Base-by-base conservation (phyloP, 2,113 vertebrate genomes). In the Shinisaurus crocodilurus region DNA sequence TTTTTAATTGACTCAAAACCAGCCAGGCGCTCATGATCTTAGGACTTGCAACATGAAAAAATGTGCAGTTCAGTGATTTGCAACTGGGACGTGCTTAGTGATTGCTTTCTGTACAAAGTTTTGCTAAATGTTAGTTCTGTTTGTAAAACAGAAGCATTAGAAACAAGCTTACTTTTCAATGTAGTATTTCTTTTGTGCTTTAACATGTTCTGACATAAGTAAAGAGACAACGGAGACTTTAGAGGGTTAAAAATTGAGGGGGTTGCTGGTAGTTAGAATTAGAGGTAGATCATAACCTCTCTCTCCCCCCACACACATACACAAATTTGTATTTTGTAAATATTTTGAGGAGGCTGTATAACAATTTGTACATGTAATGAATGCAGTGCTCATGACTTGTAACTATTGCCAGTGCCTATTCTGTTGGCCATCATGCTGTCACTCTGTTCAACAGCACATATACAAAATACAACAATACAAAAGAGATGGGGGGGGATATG, bases 61-160 rank as follows among this genome's bases (percentile, higher is more conserved):
- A 95, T 27, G 50, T 88, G 72, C 82, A 90, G 91, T 88, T 75
- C 86, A 95, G 81, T 86, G 92, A 15, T 90, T 80, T 92, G 82
- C 85, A n/a, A 69, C 67, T 48, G 77, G 60, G 10, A 82, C 79
- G 60, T 93, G 91, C 89, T 63, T 20, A 1, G 65, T 94, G 92
- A 96, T 90, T 95, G 93, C 88, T 3, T 79, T 50, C 83, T 75
- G 13, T 75, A 86, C 92, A 90, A 93, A 90, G 43, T 72, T 91
- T 92, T 80, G 81, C 86, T 94, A 87, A 93, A 92, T 89, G 93
- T 95, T 92, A 87, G 90, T 83, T 95, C 0, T 0, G 48, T 60
- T 18, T 90, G 83, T 86, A 40, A 90, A 91, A 93, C 91, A 91
- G 54, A 92, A 89, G 13, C 37, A 32, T 93, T 84, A 4, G 37